A percentile compares a stretch with the other conserved stretches of the same genome.
Evolutionary conservation across 2,797 vertebrate species (phyloP).

Genomic region (Melanotaenia maccullochi): DNA sequence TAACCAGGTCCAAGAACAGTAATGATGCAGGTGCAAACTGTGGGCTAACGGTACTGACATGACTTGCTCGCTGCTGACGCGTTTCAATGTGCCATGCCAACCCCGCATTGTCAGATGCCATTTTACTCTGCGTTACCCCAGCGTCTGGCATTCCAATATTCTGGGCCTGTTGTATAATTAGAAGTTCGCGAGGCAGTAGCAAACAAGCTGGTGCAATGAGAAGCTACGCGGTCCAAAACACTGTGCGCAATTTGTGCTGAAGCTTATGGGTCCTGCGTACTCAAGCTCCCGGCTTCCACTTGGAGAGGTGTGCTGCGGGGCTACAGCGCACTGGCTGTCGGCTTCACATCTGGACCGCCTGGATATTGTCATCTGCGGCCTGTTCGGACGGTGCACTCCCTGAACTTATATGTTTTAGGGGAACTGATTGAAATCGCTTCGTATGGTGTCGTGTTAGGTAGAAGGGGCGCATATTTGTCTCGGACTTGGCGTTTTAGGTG

Average conservation of each 20-base stretch:
- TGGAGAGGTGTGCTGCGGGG: conserved; percentile 78
- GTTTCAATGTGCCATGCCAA: conserved; percentile 74
- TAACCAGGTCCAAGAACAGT: conserved; percentile 63
- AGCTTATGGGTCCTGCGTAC: conserved; percentile 84
- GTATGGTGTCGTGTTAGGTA: conserved; percentile 67
- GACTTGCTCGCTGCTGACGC: conserved; percentile 78
- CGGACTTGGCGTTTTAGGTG: conserved; percentile 56
- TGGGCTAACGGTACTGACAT: conserved; percentile 76
- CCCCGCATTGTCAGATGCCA: conserved; percentile 80
- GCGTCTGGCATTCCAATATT: conserved; percentile 72
- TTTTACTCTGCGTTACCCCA: conserved; percentile 79
- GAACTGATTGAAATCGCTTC: conserved; percentile 46
- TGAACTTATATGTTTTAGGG: conserved; percentile 65
- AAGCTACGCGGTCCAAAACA: conserved; percentile 70
- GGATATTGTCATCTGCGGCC: conserved; percentile 75
- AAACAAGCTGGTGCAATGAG: conserved; percentile 75
- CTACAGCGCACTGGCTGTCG: conserved; percentile 73
- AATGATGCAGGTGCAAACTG: conserved; percentile 81
- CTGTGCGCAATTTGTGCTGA: conserved; percentile 78
- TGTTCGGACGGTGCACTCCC: conserved; percentile 65
- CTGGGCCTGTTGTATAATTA: conserved; percentile 76
- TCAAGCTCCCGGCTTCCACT: conserved; percentile 81
- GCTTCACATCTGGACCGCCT: conserved; percentile 80
- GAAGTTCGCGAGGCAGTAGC: conserved; percentile 77
- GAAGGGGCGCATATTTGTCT: conserved; percentile 60